Conservation (phyloP, 2,797 vertebrate species). For the Pantherophis vulpinus region DNA sequence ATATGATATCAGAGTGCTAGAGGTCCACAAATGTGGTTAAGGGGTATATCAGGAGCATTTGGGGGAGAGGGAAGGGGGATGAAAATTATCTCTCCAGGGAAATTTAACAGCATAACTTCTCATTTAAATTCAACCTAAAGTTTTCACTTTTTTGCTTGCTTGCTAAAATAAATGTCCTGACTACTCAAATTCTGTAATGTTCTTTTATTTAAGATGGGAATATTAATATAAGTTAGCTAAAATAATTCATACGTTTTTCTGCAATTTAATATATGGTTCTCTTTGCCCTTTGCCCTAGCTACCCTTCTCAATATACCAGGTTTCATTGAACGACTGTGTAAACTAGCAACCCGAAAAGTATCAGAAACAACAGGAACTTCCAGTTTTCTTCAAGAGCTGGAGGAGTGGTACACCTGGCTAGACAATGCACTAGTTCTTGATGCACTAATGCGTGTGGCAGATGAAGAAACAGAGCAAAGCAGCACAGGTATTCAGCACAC, state of each 20-base stretch:
- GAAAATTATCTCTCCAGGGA: background rate
- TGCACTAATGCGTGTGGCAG: conserved; percentile 94
- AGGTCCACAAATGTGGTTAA: background rate
- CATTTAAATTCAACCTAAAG: background rate
- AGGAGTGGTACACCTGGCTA: conserved; percentile 98
- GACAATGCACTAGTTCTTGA: conserved; percentile 96
- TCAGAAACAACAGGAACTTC: conserved; percentile 89
- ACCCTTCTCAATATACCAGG: conserved; percentile 94
- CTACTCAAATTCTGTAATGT: background rate
- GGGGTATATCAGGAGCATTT: background rate
- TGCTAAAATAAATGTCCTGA: background rate
- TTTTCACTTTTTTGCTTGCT: background rate
- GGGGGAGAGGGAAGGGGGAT: background rate
- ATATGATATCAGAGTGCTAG: background rate
- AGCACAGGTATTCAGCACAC: conserved; percentile 81
- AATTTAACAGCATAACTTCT: background rate
- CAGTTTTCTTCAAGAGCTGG: conserved; percentile 93
- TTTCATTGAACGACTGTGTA: conserved; percentile 94
- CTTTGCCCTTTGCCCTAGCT: conserved; percentile 67
- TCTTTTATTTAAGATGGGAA: accelerated
- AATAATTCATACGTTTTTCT: background rate
- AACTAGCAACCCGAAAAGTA: conserved; percentile 93
- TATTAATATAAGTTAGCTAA: background rate
- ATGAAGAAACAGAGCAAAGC: conserved; percentile 92
- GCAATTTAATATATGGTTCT: background rate